Percentiles rank a stretch among this genome's conserved stretches.
Conservation (phyloP, 2,888 invertebrate species). For the Scotopteryx bipunctaria region DNA sequence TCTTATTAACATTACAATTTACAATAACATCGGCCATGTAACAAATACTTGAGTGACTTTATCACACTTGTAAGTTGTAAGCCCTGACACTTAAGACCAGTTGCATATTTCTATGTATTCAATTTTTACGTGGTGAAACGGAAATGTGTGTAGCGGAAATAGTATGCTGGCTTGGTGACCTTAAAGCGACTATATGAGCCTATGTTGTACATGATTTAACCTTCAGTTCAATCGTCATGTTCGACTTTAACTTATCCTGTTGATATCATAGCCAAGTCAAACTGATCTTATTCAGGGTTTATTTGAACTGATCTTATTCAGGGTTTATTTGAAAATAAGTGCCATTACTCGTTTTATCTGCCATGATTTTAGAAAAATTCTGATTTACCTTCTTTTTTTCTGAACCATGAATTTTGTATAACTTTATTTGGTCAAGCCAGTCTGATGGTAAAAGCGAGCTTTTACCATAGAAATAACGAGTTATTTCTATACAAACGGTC, state of each 20-base stretch:
- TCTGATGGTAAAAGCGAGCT: no score
- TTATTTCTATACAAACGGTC: no score
- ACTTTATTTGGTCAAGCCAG: no score
- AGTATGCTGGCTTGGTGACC: slow-evolving; percentile 7
- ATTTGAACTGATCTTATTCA: no score
- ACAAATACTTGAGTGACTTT: slow-evolving; percentile 27
- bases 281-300: no score
- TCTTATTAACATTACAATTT: not conserved
- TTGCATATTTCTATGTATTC: slow-evolving; percentile 12
- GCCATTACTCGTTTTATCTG: no score
- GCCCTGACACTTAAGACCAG: slow-evolving; percentile 25
- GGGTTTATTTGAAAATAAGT: no score
- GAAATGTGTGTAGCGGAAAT: slow-evolving; percentile 27
- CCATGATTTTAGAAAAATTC: no score
- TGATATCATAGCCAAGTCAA: not conserved
- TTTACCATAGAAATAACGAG: no score
- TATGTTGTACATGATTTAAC: not conserved
- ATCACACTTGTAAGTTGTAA: slow-evolving; percentile 21
- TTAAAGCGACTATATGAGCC: slow-evolving; percentile 2
- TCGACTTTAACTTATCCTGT: slow-evolving; percentile 4
- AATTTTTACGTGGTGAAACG: slow-evolving; percentile 27
- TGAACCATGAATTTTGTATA: no score
- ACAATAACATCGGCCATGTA: slow-evolving; percentile 25
- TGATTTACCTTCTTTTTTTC: no score
- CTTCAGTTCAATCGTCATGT: not conserved